Evolutionary conservation across 2,797 vertebrate genomes (phyloP), one percentile per base, ranked within the genome.

Genomic region (Nannoperca australis): DNA sequence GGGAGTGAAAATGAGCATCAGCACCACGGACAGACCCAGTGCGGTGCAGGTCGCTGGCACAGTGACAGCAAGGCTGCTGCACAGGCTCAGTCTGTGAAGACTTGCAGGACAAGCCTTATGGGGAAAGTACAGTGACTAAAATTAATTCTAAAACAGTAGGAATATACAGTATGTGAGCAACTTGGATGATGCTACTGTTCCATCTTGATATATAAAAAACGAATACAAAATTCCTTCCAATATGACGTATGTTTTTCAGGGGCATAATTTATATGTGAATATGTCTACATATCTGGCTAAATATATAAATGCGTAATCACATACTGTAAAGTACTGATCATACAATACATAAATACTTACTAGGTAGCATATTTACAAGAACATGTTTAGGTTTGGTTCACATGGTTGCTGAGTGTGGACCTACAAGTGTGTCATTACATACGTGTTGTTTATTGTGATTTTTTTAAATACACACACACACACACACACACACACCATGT

Each of bases 1-100:
- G 78, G 51, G 64, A 79, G 84, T 82, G 88, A 91, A 89, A 90
- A 82, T 63, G 84, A 88, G 83, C 76, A 85, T 88, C 88, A 90
- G 92, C 88, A 90, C 81, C 85, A 70, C 0, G 71, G 90, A 89
- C 85, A 87, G 88, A 67, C 82, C 83, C 88, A 76, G 89, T 66
- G 56, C 45, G 30, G 61, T n/a, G 67, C 68, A 53, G 79, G 76
- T 74, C 47, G 42, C 76, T 88, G 82, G 79, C 71, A 71, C 74
- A 14, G 73, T 73, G 77, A 84, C 85, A 69, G 72, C 38, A 12
- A 59, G 55, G 70, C 84, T 78, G 79, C 87, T 73, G 69, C 47
- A 59, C 76, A 60, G 40, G 40, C 74, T 85, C 67, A 54, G 38
- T 66, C 45, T 24, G 40, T 63, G 42, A 65, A 44, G 38, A 74